Evolutionary conservation across 2,888 invertebrate genomes (phyloP).

Genomic region (Acleris emargana): DNA sequence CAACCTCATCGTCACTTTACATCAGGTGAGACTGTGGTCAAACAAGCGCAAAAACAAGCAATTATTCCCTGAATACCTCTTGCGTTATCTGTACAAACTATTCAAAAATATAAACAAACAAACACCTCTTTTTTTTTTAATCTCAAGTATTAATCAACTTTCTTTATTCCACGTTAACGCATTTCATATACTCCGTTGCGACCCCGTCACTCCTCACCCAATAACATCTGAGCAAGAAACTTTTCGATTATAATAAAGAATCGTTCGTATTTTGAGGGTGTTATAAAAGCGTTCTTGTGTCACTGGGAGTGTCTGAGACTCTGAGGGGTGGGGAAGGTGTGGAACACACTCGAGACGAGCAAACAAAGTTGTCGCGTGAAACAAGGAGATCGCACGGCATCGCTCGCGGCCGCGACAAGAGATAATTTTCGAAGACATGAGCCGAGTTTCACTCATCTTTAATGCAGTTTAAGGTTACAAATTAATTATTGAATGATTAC

Average conservation of each 20-base stretch:
- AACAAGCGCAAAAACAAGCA: no score
- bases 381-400: conserved; percentile 27
- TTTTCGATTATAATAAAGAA: conserved; percentile 35
- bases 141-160: neutral
- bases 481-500: no score
- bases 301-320: neutral
- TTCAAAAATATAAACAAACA: neutral
- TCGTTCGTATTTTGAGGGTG: conserved; percentile 25
- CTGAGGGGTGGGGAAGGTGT: conserved; percentile 2
- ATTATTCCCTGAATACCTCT: no score
- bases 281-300: conserved; percentile 35
- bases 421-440: no score
- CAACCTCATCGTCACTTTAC: no score
- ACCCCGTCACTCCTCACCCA: conserved; percentile 4
- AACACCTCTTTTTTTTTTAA: neutral
- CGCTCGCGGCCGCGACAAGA: conserved; percentile 2
- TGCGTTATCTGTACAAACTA: neutral
- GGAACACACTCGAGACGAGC: conserved; percentile 30
- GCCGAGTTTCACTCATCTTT: no score
- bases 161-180: neutral
- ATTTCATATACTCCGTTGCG: neutral
- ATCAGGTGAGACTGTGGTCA: no score
- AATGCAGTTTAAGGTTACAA: no score
- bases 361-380: conserved; percentile 34
- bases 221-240: conserved; percentile 31